A percentile compares a stretch with the other conserved stretches of the same genome.
These are phyloP conservation scores for Columba guinea DNA, from an alignment of 2,797 vertebrate genomes.

Conservation along the genomic window DNA sequence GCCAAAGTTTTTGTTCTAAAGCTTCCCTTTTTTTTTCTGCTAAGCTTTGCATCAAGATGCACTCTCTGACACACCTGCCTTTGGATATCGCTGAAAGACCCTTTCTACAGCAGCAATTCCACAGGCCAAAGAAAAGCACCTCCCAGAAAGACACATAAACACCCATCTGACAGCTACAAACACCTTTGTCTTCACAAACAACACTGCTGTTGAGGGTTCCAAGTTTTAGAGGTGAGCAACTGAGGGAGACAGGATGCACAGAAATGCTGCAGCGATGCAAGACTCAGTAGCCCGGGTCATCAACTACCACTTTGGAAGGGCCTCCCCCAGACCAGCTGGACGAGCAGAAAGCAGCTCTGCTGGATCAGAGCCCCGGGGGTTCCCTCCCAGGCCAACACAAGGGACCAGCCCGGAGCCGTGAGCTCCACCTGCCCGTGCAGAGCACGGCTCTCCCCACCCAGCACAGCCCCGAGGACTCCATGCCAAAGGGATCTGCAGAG, in stretches of 20 bases:
- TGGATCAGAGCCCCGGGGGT: background rate
- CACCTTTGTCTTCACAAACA: background rate
- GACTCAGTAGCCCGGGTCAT: background rate
- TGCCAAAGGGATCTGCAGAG: background rate
- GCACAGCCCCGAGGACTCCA: background rate
- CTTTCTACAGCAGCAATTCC: background rate
- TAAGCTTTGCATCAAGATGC: background rate
- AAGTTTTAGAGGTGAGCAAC: background rate
- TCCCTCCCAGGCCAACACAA: background rate
- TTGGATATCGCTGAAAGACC: background rate
- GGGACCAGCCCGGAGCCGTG: background rate
- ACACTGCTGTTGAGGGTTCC: background rate
- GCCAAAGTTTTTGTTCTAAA: background rate
- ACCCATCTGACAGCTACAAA: rapidly evolving
- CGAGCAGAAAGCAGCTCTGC: background rate
- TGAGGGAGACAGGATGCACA: background rate
- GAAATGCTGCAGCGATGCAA: background rate
- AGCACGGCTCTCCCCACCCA: background rate
- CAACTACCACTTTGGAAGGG: background rate
- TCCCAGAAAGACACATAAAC: background rate
- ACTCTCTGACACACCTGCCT: background rate
- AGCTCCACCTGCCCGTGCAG: background rate
- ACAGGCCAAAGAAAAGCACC: background rate
- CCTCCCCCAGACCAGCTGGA: background rate
- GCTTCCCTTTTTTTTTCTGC: background rate